Evolutionary conservation across 1,140 invertebrate species (phyloP).

Genomic region (Pseudomyrmex pallidus): DNA sequence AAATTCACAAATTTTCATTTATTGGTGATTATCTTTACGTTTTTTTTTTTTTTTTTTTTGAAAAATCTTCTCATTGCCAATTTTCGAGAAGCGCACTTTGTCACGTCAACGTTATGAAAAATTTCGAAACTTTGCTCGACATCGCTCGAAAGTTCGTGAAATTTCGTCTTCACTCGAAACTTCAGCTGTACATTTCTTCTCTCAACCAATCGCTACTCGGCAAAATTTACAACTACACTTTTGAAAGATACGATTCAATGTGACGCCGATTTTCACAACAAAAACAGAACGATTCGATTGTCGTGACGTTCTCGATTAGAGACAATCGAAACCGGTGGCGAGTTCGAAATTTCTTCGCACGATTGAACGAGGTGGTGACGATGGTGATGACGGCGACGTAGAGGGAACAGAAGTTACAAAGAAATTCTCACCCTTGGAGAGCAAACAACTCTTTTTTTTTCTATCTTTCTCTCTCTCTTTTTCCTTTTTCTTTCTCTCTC

Average conservation of each 20-base stretch:
- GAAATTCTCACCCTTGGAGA: constrained; percentile 68
- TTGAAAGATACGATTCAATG: constrained; percentile 11
- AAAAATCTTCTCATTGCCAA: neutral
- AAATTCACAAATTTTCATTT: neutral
- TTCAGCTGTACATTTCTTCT: too few species aligned
- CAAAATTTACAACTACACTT: neutral
- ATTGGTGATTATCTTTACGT: neutral
- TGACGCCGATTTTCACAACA: neutral
- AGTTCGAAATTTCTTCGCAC: too few species aligned
- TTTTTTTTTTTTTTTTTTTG: too few species aligned
- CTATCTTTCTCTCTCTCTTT: too few species aligned
- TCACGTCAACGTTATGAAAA: neutral
- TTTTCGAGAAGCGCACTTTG: neutral
- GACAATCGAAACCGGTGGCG: too few species aligned
- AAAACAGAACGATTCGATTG: neutral
- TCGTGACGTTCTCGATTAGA: neutral
- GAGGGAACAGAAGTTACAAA: constrained; percentile 31
- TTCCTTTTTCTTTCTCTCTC: too few species aligned
- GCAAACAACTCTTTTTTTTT: constrained; percentile 60
- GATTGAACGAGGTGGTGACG: neutral
- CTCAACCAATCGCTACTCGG: neutral
- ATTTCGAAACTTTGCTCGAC: neutral
- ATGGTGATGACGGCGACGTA: constrained; percentile 1
- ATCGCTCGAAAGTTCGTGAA: neutral
- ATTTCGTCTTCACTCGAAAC: neutral